These are phyloP conservation scores for Ophioninae sp. DNA, from an alignment of 2,888 invertebrate species.

Conservation along the genomic window DNA sequence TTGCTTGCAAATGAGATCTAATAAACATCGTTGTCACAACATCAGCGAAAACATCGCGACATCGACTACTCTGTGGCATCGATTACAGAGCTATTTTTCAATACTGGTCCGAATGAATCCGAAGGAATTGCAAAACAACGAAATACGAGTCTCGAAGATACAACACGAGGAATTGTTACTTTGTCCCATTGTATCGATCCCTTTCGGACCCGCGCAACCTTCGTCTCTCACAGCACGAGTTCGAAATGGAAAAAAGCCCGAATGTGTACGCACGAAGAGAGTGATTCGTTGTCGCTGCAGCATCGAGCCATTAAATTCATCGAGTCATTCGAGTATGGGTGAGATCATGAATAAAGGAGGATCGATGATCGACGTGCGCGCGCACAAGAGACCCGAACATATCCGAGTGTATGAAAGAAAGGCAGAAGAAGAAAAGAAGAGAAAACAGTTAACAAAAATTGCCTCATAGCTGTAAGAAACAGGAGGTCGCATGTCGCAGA, in stretches of 20 bases:
- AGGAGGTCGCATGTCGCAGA: slow-evolving; percentile 61
- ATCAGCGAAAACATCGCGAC: background rate
- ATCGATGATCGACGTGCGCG: slow-evolving; percentile 62
- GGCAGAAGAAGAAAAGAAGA: slow-evolving; percentile 14
- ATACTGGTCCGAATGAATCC: background rate
- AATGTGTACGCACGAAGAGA: slow-evolving; percentile 21
- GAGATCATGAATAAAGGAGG: slow-evolving; percentile 41
- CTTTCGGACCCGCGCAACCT: slow-evolving; percentile 8
- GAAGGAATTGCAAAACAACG: background rate
- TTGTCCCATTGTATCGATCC: slow-evolving; percentile 34
- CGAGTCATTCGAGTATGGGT: slow-evolving; percentile 53
- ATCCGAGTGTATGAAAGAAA: slow-evolving; percentile 44
- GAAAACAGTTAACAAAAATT: background rate
- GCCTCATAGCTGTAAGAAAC: slow-evolving; percentile 52
- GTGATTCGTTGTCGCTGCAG: slow-evolving; percentile 49
- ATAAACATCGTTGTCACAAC: background rate
- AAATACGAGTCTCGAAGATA: background rate
- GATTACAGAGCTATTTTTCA: slow-evolving; percentile 16
- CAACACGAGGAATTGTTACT: slow-evolving; percentile 39
- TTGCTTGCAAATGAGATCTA: too few relatives aligned
- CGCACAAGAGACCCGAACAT: slow-evolving; percentile 36
- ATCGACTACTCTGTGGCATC: background rate
- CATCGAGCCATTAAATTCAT: slow-evolving; percentile 53
- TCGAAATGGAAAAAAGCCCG: slow-evolving; percentile 17
- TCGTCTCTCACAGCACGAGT: slow-evolving; percentile 50